Percentiles rank a stretch among this genome's conserved stretches.
phyloP scores from a whole-genome alignment of 2,797 vertebrate species.

The Centropyge bicolor region DNA sequence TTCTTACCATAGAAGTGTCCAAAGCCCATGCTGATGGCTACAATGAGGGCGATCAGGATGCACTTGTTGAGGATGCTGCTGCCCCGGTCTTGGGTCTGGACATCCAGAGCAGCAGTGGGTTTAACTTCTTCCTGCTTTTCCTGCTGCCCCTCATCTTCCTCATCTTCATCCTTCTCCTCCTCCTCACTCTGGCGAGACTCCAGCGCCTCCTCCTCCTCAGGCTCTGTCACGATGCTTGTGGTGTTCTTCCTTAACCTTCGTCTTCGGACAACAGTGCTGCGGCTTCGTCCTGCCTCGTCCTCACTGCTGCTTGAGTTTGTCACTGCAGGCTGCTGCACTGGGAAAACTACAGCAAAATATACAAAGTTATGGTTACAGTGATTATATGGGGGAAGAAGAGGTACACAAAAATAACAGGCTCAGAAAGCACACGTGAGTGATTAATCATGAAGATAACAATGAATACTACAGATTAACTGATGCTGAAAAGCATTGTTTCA shows the following conservation, averaged over 20 bases:
- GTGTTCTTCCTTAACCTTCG: conserved; percentile 88
- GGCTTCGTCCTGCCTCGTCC: conserved; percentile 85
- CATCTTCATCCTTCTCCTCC: conserved; percentile 83
- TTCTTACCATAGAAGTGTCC: conserved; percentile 93
- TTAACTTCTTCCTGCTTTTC: conserved; percentile 43
- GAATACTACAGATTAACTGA: background rate
- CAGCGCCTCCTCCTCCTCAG: conserved; percentile 79
- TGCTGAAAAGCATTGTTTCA: background rate
- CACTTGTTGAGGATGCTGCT: conserved; percentile 89
- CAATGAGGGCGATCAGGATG: conserved; percentile 89
- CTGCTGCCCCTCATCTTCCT: conserved; percentile 72
- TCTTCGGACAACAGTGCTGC: conserved; percentile 81
- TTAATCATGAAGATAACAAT: conserved; percentile 34
- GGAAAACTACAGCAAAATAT: conserved; percentile 71
- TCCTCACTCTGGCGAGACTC: conserved; percentile 77
- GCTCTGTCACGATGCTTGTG: conserved; percentile 72
- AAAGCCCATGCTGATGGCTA: conserved; percentile 93
- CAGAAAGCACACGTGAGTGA: conserved; percentile 15
- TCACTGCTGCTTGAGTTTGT: conserved; percentile 88
- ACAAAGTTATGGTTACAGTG: background rate
- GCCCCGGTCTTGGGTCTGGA: conserved; percentile 37
- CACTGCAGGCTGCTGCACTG: conserved; percentile 60
- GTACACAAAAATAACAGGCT: conserved; percentile 5
- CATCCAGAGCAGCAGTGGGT: conserved; percentile 16
- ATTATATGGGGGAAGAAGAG: background rate